These are phyloP conservation scores for Troides aeacus DNA, from an alignment of 2,888 invertebrate genomes.

Conservation along the genomic window DNA sequence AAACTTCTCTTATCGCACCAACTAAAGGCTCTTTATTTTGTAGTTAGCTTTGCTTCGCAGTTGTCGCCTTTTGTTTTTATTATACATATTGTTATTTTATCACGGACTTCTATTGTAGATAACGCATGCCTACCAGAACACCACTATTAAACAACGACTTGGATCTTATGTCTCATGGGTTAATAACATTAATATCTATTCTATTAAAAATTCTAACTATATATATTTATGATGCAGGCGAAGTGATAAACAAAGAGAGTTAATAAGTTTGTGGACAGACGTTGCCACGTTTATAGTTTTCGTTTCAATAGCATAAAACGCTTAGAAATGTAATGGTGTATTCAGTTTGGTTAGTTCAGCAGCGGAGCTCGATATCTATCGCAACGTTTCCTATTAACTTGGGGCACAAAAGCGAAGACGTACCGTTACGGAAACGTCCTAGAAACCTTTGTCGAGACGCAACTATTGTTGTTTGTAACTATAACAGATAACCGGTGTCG, in stretches of 20 bases:
- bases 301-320: conserved; percentile 2
- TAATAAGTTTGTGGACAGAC: conserved; percentile 31
- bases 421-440: conserved; percentile 65
- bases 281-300: background rate
- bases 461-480: conserved; percentile 62
- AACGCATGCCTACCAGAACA: background rate
- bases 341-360: conserved; percentile 10
- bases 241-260: conserved; percentile 29
- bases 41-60: conserved; percentile 67
- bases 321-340: background rate
- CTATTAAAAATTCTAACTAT: background rate
- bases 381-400: conserved; percentile 54
- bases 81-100: conserved; percentile 25
- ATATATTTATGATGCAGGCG: background rate
- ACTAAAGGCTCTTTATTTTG: conserved; percentile 77
- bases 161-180: background rate
- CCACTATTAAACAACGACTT: background rate
- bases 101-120: background rate
- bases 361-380: conserved; percentile 27
- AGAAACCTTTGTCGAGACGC: conserved; percentile 63
- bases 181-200: background rate
- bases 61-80: conserved; percentile 69
- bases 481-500: conserved; percentile 51
- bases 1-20: conserved; percentile 77
- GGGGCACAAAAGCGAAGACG: conserved; percentile 58